Conservation (phyloP, 2,888 invertebrate genomes). For the Amblyjoppa proteus region DNA sequence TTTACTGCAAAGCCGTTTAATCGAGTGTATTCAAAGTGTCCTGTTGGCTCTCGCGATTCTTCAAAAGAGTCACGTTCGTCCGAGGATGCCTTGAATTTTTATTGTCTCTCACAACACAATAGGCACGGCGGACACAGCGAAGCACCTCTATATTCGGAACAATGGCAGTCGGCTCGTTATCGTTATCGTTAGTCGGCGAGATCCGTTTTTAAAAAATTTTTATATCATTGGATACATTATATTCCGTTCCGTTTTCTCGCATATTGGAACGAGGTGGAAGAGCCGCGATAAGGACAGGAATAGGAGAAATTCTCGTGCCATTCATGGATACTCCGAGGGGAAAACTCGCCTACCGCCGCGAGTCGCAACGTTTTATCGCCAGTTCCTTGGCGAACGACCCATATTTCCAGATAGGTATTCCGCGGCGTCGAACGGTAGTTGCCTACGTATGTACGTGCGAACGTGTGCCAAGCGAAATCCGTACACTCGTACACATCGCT, state of each 20-base stretch:
- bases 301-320: constrained; percentile 42
- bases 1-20: background rate
- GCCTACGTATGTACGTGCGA: constrained; percentile 30
- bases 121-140: background rate
- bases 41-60: background rate
- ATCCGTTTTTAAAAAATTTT: background rate
- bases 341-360: constrained; percentile 18
- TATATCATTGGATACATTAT: background rate
- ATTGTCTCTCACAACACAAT: constrained; percentile 30
- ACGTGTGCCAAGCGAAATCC: background rate
- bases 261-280: background rate
- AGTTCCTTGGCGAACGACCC: constrained; percentile 55
- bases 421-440: constrained; percentile 50
- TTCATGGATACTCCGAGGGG: constrained; percentile 35
- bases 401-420: constrained; percentile 61
- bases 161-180: constrained; percentile 45
- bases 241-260: constrained; percentile 4
- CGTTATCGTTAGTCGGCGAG: constrained; percentile 43
- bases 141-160: constrained; percentile 47
- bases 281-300: background rate
- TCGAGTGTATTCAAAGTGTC: background rate
- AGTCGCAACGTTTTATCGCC: constrained; percentile 49
- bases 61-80: constrained; percentile 3
- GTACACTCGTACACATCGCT: background rate
- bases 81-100: constrained; percentile 26